Evolutionary conservation across 2,888 invertebrate species (phyloP).

Genomic region (Melipona beecheii): DNA sequence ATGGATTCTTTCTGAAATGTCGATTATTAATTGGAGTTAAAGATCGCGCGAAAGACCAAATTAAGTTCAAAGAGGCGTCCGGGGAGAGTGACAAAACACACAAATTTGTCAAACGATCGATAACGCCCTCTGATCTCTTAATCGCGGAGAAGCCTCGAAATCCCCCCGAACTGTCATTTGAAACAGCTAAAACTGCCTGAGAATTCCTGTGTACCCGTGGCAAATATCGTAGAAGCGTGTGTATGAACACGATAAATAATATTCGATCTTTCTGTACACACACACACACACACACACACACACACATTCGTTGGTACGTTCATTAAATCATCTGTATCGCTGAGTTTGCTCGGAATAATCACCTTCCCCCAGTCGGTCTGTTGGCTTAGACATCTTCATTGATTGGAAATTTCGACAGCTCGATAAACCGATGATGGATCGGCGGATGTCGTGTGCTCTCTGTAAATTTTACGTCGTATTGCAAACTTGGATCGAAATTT

Average conservation of each 20-base stretch:
- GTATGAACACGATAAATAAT: neutral
- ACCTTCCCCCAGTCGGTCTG: neutral
- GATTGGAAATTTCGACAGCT: slow-evolving; percentile 14
- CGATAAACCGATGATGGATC: neutral
- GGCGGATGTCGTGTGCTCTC: neutral
- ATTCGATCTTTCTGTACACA: neutral
- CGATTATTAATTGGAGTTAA: too few relatives aligned
- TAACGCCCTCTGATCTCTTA: too few relatives aligned
- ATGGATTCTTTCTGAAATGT: too few relatives aligned
- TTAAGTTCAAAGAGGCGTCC: too few relatives aligned
- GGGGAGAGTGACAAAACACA: too few relatives aligned
- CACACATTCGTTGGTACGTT: neutral
- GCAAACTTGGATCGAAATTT: neutral
- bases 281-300: neutral
- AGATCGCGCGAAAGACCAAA: too few relatives aligned
- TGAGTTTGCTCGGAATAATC: slow-evolving; percentile 11
- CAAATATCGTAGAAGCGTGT: neutral
- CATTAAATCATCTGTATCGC: slow-evolving; percentile 3
- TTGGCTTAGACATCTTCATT: neutral
- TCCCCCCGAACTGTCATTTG: too few relatives aligned
- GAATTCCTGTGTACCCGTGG: neutral
- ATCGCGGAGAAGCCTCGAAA: too few relatives aligned
- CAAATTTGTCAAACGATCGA: too few relatives aligned
- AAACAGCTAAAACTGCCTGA: too few relatives aligned
- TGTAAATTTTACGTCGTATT: neutral